These are phyloP conservation scores for Amphimallon solstitiale DNA, from an alignment of 2,888 invertebrate genomes.

Conservation along the genomic window DNA sequence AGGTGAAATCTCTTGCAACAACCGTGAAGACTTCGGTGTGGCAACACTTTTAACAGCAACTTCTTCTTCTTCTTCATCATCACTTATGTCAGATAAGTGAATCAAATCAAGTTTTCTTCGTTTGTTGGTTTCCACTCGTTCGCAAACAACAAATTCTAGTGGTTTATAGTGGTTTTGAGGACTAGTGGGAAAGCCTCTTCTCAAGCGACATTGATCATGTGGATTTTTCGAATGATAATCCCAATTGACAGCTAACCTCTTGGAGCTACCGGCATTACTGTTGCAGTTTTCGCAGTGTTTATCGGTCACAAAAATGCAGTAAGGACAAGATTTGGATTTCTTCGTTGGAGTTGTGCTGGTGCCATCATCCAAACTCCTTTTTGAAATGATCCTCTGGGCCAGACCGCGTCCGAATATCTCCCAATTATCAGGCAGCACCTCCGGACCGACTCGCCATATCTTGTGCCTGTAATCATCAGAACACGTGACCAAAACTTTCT, in stretches of 20 bases:
- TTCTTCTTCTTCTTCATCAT: not conserved
- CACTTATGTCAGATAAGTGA: not conserved
- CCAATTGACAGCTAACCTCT: slow-evolving; percentile 15
- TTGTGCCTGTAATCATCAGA: slow-evolving; percentile 84
- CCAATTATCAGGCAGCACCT: slow-evolving; percentile 60
- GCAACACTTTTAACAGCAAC: not conserved
- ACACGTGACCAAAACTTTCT: slow-evolving; percentile 76
- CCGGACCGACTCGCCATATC: slow-evolving; percentile 76
- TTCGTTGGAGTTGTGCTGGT: slow-evolving; percentile 12
- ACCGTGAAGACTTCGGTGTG: not conserved
- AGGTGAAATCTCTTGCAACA: slow-evolving; percentile 10
- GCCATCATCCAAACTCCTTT: slow-evolving; percentile 13
- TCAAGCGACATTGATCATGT: not conserved
- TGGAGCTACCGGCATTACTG: not conserved
- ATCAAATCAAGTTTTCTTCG: slow-evolving; percentile 5
- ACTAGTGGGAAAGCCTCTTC: not conserved
- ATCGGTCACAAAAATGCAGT: slow-evolving; percentile 20
- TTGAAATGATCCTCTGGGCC: slow-evolving; percentile 46
- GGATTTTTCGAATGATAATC: slow-evolving; percentile 12
- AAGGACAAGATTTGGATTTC: slow-evolving; percentile 14
- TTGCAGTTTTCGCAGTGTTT: slow-evolving; percentile 30
- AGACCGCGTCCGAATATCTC: slow-evolving; percentile 50
- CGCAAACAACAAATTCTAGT: not conserved
- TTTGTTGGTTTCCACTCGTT: slow-evolving; percentile 6
- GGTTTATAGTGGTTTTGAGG: not conserved